phyloP scores from a whole-genome alignment of 1,140 invertebrate genomes.

The Magallana angulata region DNA sequence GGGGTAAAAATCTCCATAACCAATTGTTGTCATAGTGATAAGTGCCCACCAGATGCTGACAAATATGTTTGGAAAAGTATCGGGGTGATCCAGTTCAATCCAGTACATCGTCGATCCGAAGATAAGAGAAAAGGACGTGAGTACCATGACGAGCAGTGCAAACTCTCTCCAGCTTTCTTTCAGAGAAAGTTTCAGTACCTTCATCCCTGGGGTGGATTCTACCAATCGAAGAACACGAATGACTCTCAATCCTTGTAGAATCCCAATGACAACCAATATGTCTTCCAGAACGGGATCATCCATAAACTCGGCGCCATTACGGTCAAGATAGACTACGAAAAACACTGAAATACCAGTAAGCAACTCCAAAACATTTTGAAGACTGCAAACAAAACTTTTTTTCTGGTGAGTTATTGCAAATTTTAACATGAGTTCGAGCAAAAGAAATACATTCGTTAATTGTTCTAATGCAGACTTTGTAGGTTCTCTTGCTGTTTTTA shows the following conservation, averaged over 20 bases:
- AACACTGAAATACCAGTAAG: background rate
- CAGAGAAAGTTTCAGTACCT: conserved; percentile 36
- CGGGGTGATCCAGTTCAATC: conserved; percentile 2
- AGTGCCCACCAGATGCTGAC: conserved; percentile 79
- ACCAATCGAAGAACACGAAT: conserved; percentile 1
- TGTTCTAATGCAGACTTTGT: background rate
- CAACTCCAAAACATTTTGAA: background rate
- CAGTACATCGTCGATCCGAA: conserved; percentile 34
- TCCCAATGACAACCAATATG: background rate
- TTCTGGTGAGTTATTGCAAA: conserved; percentile 16
- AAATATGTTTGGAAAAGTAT: conserved; percentile 61
- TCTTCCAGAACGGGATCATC: background rate
- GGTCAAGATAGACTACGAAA: background rate
- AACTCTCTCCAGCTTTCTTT: conserved; percentile 35
- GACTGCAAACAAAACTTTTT: background rate
- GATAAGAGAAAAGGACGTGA: conserved; percentile 35
- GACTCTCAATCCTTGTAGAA: background rate
- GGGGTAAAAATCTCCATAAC: conserved; percentile 79
- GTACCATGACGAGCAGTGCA: background rate
- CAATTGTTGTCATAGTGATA: conserved; percentile 81
- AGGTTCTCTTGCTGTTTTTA: background rate
- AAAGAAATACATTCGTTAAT: background rate
- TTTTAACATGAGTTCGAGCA: background rate
- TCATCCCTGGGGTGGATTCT: background rate
- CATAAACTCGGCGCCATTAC: background rate